Percentiles rank a stretch among this genome's conserved stretches.
Evolutionary conservation across 2,888 invertebrate species (phyloP).

Genomic region (Drosophila kuntzei): DNA sequence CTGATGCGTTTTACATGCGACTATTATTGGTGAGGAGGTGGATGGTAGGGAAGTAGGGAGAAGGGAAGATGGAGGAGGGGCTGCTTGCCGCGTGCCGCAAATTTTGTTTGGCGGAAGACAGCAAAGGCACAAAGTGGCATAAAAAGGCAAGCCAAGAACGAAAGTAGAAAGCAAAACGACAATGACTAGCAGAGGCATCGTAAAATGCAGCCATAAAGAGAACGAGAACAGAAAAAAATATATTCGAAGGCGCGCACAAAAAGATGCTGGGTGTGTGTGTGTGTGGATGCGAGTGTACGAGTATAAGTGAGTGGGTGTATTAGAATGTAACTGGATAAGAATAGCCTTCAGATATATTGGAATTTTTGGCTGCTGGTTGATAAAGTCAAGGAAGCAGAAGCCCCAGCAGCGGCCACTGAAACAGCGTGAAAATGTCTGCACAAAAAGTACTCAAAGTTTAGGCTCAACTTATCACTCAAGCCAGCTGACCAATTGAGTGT

Average conservation of each 20-base stretch:
- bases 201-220: conserved; percentile 66
- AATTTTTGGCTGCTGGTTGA: conserved; percentile 27
- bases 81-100: conserved; percentile 17
- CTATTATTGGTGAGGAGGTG: conserved; percentile 21
- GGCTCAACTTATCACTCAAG: conserved; percentile 7
- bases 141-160: conserved; percentile 30
- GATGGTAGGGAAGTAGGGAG: not conserved
- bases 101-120: conserved; percentile 31
- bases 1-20: conserved; percentile 42
- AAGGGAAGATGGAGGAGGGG: not conserved
- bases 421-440: conserved; percentile 62
- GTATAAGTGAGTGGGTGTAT: conserved; percentile 29
- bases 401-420: conserved; percentile 8
- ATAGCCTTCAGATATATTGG: conserved; percentile 36
- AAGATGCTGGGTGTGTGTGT: conserved; percentile 33
- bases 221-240: conserved; percentile 17
- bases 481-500: conserved; percentile 8
- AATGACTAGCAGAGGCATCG: conserved; percentile 59
- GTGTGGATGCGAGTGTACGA: conserved; percentile 3
- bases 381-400: conserved; percentile 24
- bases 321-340: conserved; percentile 34
- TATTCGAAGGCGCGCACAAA: conserved; percentile 44
- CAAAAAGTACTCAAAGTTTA: conserved; percentile 44
- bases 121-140: conserved; percentile 23
- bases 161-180: conserved; percentile 55